These are phyloP conservation scores for Leptocoma aspasia DNA, from an alignment of 2,113 vertebrate genomes.

Conservation along the genomic window DNA sequence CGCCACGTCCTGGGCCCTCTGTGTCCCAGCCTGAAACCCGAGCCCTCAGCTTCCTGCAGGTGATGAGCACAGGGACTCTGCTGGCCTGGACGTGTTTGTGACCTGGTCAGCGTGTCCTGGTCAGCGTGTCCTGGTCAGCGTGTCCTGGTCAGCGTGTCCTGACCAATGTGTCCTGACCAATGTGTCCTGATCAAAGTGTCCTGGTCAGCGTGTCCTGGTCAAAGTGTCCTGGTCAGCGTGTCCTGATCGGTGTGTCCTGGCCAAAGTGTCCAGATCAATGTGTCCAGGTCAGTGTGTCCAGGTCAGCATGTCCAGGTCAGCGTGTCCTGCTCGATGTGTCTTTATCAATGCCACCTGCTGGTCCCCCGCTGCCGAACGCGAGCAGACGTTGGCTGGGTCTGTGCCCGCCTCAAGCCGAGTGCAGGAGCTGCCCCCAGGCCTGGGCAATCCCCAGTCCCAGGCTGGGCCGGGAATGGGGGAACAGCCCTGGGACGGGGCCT, in stretches of 20 bases:
- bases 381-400: background rate
- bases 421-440: background rate
- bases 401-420: background rate
- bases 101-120: background rate
- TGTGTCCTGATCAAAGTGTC: accelerated
- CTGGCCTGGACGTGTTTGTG: background rate
- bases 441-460: background rate
- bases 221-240: accelerated
- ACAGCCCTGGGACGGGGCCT: background rate
- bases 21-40: background rate
- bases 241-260: accelerated
- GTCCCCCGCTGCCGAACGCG: background rate
- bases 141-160: background rate
- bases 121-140: accelerated
- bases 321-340: no score
- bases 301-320: no score
- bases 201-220: accelerated
- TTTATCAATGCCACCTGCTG: background rate
- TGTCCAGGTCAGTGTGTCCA: background rate
- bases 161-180: accelerated
- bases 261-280: accelerated
- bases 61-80: background rate
- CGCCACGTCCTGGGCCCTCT: accelerated
- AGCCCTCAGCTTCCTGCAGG: background rate
- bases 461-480: background rate